Evolutionary conservation across 1,140 invertebrate genomes (phyloP).

Genomic region (Odontomachus brunneus): DNA sequence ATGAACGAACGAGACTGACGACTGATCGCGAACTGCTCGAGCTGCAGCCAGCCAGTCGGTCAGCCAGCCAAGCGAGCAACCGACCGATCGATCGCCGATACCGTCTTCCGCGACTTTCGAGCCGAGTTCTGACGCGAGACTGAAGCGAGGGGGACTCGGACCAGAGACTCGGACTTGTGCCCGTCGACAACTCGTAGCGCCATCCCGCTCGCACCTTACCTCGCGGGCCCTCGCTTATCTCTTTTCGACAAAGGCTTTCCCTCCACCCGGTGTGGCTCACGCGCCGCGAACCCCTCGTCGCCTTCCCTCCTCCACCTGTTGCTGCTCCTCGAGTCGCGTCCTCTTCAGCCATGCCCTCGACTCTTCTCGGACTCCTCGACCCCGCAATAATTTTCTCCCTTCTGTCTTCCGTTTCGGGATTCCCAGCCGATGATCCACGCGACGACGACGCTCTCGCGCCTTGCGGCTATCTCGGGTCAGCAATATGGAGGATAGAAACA

Average conservation of each 20-base stretch:
- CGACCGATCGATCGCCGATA: not conserved
- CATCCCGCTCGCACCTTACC: slow-evolving; percentile 58
- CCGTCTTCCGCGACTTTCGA: slow-evolving; percentile 74
- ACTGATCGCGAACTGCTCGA: not conserved
- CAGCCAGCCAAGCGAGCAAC: not conserved
- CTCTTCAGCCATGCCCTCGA: not conserved
- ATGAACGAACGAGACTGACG: not conserved
- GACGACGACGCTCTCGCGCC: too few species aligned
- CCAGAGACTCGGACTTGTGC: slow-evolving; percentile 44
- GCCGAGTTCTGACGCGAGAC: slow-evolving; percentile 80
- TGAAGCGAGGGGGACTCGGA: slow-evolving; percentile 69
- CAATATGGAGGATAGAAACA: too few species aligned
- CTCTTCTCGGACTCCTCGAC: not conserved
- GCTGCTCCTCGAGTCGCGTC: slow-evolving; percentile 20
- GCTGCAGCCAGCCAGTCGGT: not conserved
- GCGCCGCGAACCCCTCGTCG: not conserved
- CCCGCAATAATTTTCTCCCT: not conserved
- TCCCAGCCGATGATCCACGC: not conserved
- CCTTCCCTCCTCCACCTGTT: slow-evolving; percentile 64
- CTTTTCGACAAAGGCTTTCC: slow-evolving; percentile 36
- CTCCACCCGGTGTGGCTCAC: not conserved
- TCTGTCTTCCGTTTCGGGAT: not conserved
- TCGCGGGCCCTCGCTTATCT: slow-evolving; percentile 4
- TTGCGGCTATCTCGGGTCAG: too few species aligned
- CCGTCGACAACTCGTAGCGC: not conserved